Percentiles rank a stretch among this genome's conserved stretches.
Evolutionary conservation across 2,888 invertebrate genomes (phyloP).

Genomic region (Fragum fragum): DNA sequence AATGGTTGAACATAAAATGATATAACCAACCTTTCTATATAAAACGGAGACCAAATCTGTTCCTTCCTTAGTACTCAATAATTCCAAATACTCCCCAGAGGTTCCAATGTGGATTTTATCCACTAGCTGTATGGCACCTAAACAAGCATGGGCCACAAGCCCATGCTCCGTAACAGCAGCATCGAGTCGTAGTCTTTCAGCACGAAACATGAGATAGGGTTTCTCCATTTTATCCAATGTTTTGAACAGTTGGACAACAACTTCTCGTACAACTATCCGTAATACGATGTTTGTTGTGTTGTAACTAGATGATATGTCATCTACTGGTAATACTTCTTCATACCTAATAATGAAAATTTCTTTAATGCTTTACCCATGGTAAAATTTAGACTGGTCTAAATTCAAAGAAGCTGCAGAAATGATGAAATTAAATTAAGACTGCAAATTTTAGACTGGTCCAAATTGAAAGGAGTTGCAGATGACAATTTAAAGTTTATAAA

Average conservation of each 20-base stretch:
- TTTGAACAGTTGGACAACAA: conserved; percentile 90
- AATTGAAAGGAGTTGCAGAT: too few species aligned
- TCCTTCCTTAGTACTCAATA: conserved; percentile 89
- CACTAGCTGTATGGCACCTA: conserved; percentile 90
- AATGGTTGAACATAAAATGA: too few species aligned
- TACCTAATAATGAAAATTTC: conserved; percentile 88
- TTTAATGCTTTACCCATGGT: too few species aligned
- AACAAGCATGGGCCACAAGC: conserved; percentile 91
- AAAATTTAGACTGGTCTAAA: too few species aligned
- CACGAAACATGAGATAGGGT: conserved; percentile 92
- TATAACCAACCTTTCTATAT: conserved; percentile 91
- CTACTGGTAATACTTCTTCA: conserved; percentile 93
- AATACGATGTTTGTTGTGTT: conserved; percentile 92
- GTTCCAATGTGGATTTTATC: conserved; percentile 92
- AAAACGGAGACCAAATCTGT: conserved; percentile 91
- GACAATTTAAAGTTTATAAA: too few species aligned
- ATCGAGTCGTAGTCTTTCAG: conserved; percentile 91
- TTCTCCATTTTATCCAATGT: conserved; percentile 91
- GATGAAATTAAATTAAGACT: too few species aligned
- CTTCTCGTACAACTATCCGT: conserved; percentile 91
- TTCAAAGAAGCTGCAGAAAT: too few species aligned
- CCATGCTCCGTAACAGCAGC: conserved; percentile 93
- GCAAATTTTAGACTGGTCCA: too few species aligned
- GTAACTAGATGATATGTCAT: conserved; percentile 93
- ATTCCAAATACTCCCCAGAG: conserved; percentile 92